Evolutionary conservation across 2,888 invertebrate species (phyloP), one percentile per base, ranked within the genome.

Genomic region (Dascillus cervinus): DNA sequence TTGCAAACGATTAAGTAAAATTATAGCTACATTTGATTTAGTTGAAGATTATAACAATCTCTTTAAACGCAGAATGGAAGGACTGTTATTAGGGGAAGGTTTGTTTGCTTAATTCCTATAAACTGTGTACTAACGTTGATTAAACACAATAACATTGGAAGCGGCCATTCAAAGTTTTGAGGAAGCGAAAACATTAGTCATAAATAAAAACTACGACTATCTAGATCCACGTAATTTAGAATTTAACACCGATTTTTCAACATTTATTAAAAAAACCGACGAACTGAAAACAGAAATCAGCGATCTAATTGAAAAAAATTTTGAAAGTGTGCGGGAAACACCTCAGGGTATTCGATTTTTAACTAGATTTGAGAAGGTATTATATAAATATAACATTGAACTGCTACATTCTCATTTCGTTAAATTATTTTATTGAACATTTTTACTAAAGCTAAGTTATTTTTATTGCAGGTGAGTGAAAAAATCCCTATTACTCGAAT

Each of bases 321-420:
- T 88, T 51, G 77, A 83, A 23, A 85, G 82, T 31, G 89, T 90
- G 0, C 91, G 91, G 91, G 89, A 90, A 62, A 90, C 89, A 0
- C 84, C 88, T 0, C 89, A 89, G 57, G 89, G 89, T 11, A 87
- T 89, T 28, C 74, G 84, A 34, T 90, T 89, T 55, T 66, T 90
- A 27, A 79, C 80, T 2, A 72, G 88, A 41, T 89, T 90, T 56
- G 88, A 89, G 66, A 90, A 90, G 70, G 90, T n/a, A n/a, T n/a
- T n/a, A n/a, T n/a, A n/a, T n/a, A n/a, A n/a, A n/a, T n/a, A n/a
- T n/a, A n/a, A n/a, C n/a, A n/a, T n/a, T n/a, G n/a, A n/a, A n/a
- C n/a, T n/a, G n/a, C n/a, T n/a, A n/a, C n/a, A 4, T 32, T 20
- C 11, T 5, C 9, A 10, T 2, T 19, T 11, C 5, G 8, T 10